Evolutionary conservation across 2,113 vertebrate genomes (phyloP), one percentile per base, ranked within the genome.

Genomic region (Takifugu flavidus): DNA sequence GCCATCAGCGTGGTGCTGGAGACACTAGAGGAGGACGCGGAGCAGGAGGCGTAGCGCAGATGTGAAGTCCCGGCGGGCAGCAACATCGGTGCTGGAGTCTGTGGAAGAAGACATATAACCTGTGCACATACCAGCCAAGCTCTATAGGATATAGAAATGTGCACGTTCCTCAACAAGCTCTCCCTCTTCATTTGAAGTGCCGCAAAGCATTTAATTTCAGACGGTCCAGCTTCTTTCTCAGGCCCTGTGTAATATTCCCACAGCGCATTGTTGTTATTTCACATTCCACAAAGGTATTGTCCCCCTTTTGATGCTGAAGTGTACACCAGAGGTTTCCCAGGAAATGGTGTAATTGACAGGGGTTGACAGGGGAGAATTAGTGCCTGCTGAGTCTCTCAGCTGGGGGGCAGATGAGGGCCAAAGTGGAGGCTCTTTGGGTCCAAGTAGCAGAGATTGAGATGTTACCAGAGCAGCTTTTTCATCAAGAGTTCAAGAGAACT

Each of bases 301-400:
- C 64, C 78, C 57, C 65, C 71, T 86, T 61, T 67, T 47, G 45
- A 58, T 66, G 65, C 63, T 13, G 70, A 84, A 77, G 67, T 80
- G 73, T 74, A 77, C 56, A 70, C 70, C 56, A 75, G 70, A 77
- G 63, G 68, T 78, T 65, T 83, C 76, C 66, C 75, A 80, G 76
- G 66, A 68, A 74, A 77, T 80, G 74, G 71, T 72, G 74, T 88
- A 92, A 92, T 93, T 93, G 93, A 94, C 85, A 89, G 87, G 89
- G 83, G 85, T 71, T 92, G 92, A 94, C 92, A 94, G 91, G 92
- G 91, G 90, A 87, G 90, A 87, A 86, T 88, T 92, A 90, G 87
- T 89, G 78, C 74, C 77, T 66, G 55, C 68, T 49, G 80, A 69
- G 77, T 76, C 67, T 79, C 82, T 84, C 84, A 86, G 82, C 55